These are phyloP conservation scores for Blastomussa wellsi DNA, from an alignment of 92 coral and sea anemone species.

Conservation along the genomic window DNA sequence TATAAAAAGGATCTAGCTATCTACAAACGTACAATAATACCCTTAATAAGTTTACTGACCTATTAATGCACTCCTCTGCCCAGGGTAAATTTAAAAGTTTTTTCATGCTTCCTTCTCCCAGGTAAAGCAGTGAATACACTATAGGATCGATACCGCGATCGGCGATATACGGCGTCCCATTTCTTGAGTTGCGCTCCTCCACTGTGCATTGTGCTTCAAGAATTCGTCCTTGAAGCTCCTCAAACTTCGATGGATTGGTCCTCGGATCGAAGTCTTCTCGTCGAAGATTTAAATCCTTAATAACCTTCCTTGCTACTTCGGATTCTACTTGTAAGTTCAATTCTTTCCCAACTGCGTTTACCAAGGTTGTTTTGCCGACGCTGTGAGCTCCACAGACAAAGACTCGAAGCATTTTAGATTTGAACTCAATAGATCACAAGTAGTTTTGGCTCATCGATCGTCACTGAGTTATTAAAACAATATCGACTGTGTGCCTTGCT, in stretches of 20 bases:
- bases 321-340: slow-evolving; percentile 57
- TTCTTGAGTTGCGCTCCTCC: slow-evolving; percentile 50
- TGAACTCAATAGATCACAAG: neutral
- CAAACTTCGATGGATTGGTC: slow-evolving; percentile 27
- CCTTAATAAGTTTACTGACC: slow-evolving; percentile 48
- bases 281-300: slow-evolving; percentile 60
- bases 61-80: slow-evolving; percentile 65
- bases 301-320: slow-evolving; percentile 84
- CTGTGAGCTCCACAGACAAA: slow-evolving; percentile 97
- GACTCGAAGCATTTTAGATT: slow-evolving; percentile 53
- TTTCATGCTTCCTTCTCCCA: slow-evolving; percentile 59
- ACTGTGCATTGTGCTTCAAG: slow-evolving; percentile 64
- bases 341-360: slow-evolving; percentile 55
- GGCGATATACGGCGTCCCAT: slow-evolving; percentile 67
- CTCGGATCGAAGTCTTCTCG: slow-evolving; percentile 87
- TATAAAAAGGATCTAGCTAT: neutral
- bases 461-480: neutral
- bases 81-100: slow-evolving; percentile 50
- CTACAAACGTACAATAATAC: neutral
- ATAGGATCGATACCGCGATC: slow-evolving; percentile 94
- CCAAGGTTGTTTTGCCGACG: slow-evolving; percentile 88
- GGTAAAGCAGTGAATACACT: slow-evolving; percentile 77
- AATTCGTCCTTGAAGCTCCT: slow-evolving; percentile 45
- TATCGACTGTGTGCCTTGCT: neutral
- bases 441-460: neutral